Conservation (phyloP, 2,113 vertebrate species). For the Charina bottae region DNA sequence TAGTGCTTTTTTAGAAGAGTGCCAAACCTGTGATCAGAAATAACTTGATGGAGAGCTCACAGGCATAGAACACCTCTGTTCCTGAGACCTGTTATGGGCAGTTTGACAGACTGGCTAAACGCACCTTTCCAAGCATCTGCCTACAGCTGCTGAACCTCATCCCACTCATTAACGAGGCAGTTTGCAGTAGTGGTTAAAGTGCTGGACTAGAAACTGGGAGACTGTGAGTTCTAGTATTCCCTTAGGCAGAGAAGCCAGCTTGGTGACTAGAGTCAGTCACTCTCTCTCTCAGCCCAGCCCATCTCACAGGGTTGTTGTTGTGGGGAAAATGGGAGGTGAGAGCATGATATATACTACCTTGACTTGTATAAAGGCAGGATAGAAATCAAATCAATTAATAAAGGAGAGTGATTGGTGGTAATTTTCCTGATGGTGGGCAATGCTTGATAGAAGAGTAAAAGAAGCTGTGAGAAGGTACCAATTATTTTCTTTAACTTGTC, state of each 20-base stretch:
- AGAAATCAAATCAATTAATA: not conserved
- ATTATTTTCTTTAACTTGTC: not conserved
- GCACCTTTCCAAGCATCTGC: not conserved
- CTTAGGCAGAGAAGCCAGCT: not conserved
- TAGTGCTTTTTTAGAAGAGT: not conserved
- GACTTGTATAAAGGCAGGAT: not conserved
- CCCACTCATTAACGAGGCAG: not conserved
- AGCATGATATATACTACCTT: not conserved
- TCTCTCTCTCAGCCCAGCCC: not conserved
- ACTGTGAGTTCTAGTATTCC: not conserved
- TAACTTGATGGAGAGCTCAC: not conserved
- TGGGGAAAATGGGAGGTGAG: not conserved
- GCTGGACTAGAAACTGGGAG: not conserved
- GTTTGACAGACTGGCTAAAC: not conserved
- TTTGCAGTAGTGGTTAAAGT: not conserved
- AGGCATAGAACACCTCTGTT: not conserved
- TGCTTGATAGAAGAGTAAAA: not conserved
- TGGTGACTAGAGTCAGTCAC: not conserved
- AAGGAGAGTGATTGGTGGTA: not conserved
- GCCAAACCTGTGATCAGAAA: not conserved
- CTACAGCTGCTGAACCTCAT: not conserved
- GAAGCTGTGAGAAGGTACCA: not conserved
- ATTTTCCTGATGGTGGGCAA: not conserved
- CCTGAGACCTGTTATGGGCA: not conserved
- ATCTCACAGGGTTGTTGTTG: too few species aligned